Evolutionary conservation across 1,140 invertebrate species (phyloP), one percentile per base, ranked within the genome.

Genomic region (Thaumatotibia leucotreta): DNA sequence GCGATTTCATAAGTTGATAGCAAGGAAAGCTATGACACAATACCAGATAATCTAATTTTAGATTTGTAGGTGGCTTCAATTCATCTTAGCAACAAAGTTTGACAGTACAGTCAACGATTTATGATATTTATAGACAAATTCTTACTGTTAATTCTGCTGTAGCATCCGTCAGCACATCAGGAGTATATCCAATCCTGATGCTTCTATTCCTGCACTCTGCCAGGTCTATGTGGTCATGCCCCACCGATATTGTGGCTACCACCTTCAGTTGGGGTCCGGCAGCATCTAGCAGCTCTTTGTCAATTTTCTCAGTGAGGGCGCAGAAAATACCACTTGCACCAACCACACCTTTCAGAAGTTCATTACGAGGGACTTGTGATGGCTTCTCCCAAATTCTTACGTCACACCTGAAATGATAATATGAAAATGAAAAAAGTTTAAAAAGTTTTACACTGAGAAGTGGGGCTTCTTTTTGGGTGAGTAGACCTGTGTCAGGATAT

Each of bases 231-330:
- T 97, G 97, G 75, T 97, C 96, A 77, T 95, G 92, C 0, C 98
- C 98, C 9, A 98, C 98, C 0, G 97, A 98, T 92, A 98, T 96
- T 0, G 98, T 98, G 0, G 94, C 94, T 14, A 99, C 93, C 1
- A 98, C 96, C 67, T 89, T 89, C 2, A 91, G 87, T 39, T 94
- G 92, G 4, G 93, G 85, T 10, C 97, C 97, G 82, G 93, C 92
- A 0, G 92, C 84, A 73, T 96, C 92, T 22, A 98, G 75, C n/a
- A 97, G 73, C 75, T 96, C 95, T 9, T 93, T 90, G 83, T 98
- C 96, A 81, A 99, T 97, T 87, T 95, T 96, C 77, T 98, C 97
- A 2, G 95, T 95, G 1, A 98, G 83, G 24, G 96, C 88, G 84
- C 97, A 98, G 75, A 94, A 97, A 0, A 98, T 83, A 0, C 92